Conservation (phyloP, 2,888 invertebrate species). For the Sipha maydis region DNA sequence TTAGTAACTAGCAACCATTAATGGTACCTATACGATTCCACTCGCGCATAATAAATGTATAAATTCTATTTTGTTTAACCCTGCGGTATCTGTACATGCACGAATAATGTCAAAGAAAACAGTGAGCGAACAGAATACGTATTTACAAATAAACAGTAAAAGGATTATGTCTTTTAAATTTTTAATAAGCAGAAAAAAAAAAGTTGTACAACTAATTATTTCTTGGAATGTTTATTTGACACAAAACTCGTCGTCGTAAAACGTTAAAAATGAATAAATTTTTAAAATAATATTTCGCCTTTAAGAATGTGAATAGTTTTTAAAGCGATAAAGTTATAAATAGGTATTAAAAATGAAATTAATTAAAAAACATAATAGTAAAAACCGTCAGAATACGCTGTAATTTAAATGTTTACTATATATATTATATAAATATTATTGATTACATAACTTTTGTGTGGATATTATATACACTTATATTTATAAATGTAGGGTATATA, state of each 20-base stretch:
- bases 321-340: not conserved
- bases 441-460: too few species aligned
- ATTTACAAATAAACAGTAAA: not conserved
- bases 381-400: not conserved
- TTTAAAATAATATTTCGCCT: too few species aligned
- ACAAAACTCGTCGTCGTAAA: not conserved
- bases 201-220: not conserved
- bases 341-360: not conserved
- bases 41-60: too few species aligned
- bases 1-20: too few species aligned
- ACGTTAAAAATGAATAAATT: too few species aligned
- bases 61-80: too few species aligned
- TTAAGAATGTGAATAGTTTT: not conserved
- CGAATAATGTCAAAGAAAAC: not conserved
- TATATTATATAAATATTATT: not conserved
- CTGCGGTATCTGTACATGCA: too few species aligned
- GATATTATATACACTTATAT: too few species aligned
- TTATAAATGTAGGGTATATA: not conserved
- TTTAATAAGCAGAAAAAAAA: not conserved
- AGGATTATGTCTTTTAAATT: not conserved
- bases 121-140: not conserved
- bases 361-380: not conserved
- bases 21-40: too few species aligned
- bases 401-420: not conserved
- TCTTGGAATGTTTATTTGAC: not conserved